Conservation (phyloP, 2,113 vertebrate genomes). For the Malurus alboscapulatus region DNA sequence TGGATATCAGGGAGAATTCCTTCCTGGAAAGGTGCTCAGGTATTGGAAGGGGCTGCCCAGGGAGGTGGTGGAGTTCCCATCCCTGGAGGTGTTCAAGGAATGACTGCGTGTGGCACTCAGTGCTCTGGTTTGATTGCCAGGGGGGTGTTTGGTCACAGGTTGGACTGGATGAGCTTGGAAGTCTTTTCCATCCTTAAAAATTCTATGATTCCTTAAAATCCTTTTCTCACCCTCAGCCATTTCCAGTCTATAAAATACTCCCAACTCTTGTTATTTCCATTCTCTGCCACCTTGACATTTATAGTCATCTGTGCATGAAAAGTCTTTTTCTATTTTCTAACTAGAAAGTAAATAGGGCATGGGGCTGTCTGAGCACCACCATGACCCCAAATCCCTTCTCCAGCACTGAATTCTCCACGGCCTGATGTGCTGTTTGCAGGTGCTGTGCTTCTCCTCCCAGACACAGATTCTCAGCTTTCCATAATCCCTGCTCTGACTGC, state of each 20-base stretch:
- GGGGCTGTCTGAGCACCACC: background rate
- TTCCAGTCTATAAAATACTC: background rate
- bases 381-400: background rate
- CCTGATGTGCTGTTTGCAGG: background rate
- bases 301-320: background rate
- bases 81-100: background rate
- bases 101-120: too few relatives aligned
- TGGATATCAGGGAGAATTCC: background rate
- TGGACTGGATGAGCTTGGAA: background rate
- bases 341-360: background rate
- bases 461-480: background rate
- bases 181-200: background rate
- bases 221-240: background rate
- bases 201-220: background rate
- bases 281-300: fast-evolving
- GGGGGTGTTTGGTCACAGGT: background rate
- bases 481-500: background rate
- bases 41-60: background rate
- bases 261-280: background rate
- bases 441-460: background rate
- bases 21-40: background rate
- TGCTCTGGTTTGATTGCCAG: background rate
- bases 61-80: background rate
- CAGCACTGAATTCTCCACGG: background rate
- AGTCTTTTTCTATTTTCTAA: background rate